These are phyloP conservation scores for Sorex fumeus DNA, from an alignment of 2,113 vertebrate species.

Conservation along the genomic window DNA sequence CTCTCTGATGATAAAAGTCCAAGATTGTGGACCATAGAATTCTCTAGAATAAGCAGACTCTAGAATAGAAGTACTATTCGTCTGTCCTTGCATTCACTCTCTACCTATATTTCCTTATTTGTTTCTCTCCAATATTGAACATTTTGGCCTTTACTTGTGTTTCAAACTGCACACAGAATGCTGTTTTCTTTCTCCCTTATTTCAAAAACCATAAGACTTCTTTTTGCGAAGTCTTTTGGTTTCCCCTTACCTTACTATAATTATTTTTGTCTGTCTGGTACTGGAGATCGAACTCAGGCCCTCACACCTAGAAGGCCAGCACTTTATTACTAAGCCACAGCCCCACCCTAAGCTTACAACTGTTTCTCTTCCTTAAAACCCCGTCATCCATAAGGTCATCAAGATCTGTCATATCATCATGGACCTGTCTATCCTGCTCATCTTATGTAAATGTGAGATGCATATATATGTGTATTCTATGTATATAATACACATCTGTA, in stretches of 20 bases:
- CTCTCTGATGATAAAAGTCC: not conserved
- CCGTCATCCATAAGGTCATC: not conserved
- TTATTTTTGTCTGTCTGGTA: not conserved
- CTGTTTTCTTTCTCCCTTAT: not conserved
- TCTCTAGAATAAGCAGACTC: not conserved
- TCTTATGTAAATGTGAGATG: not conserved
- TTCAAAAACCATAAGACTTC: not conserved
- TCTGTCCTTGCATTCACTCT: not conserved
- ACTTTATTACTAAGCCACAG: too few relatives aligned
- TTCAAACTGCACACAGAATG: not conserved
- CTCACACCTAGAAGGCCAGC: not conserved
- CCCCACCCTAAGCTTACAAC: not conserved
- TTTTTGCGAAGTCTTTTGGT: not conserved
- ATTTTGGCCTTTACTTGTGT: not conserved
- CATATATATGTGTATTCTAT: not conserved
- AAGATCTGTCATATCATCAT: not conserved
- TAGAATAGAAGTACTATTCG: not conserved
- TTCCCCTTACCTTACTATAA: not conserved
- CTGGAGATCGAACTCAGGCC: not conserved
- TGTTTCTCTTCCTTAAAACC: not conserved
- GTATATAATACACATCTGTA: not conserved
- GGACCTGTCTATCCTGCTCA: not conserved
- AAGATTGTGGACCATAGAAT: not conserved
- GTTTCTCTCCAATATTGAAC: not conserved
- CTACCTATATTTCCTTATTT: not conserved